Evolutionary conservation across 2,797 vertebrate genomes (phyloP).

Genomic region (Amniataba percoides): DNA sequence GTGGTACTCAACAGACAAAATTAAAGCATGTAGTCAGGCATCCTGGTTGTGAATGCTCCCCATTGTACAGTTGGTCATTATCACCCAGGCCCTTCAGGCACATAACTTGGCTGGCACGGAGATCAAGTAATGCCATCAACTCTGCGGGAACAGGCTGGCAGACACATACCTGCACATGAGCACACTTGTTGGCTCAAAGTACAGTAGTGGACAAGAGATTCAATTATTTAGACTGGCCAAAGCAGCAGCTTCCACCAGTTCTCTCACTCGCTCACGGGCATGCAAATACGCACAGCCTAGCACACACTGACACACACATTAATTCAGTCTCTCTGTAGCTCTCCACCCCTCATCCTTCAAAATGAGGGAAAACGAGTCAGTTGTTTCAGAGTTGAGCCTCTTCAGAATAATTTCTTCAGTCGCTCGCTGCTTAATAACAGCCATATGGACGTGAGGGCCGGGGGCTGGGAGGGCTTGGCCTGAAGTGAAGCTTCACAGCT

Average conservation of each 20-base stretch:
- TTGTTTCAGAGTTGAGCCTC: slow-evolving; percentile 45
- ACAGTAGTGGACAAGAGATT: slow-evolving; percentile 53
- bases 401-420: slow-evolving; percentile 28
- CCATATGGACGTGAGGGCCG: slow-evolving; percentile 42
- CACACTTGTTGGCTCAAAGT: slow-evolving; percentile 36
- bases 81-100: slow-evolving; percentile 33
- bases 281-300: slow-evolving; percentile 33
- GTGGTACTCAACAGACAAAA: slow-evolving; percentile 24
- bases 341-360: slow-evolving; percentile 44
- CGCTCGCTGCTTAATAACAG: slow-evolving; percentile 46
- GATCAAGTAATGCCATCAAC: slow-evolving; percentile 62
- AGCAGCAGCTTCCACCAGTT: slow-evolving; percentile 20
- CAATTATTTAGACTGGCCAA: slow-evolving; percentile 54
- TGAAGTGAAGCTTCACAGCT: slow-evolving; percentile 47
- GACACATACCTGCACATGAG: slow-evolving; percentile 37
- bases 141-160: slow-evolving; percentile 48
- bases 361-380: slow-evolving; percentile 59
- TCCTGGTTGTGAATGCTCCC: slow-evolving; percentile 42
- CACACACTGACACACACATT: slow-evolving; percentile 4
- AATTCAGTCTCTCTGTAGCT: slow-evolving; percentile 24
- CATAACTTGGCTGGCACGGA: slow-evolving; percentile 41
- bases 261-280: not conserved
- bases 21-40: slow-evolving; percentile 28
- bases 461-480: slow-evolving; percentile 28
- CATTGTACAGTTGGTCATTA: slow-evolving; percentile 51